Evolutionary conservation across 2,888 invertebrate species (phyloP), one percentile per base, ranked within the genome.

Genomic region (Acrobasis repandana): DNA sequence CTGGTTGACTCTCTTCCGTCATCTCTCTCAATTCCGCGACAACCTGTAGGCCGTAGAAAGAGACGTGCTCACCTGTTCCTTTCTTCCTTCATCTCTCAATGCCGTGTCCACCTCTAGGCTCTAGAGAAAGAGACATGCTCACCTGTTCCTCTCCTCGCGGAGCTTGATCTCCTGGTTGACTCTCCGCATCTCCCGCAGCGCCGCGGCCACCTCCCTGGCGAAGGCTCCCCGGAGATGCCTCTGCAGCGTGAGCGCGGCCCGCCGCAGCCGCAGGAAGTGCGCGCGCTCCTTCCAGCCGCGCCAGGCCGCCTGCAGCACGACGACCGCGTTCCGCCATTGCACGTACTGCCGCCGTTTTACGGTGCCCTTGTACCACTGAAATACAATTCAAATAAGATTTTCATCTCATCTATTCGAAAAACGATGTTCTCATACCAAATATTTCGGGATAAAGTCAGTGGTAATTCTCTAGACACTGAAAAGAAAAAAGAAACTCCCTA

Each of bases 131-230:
- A n/a, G n/a, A n/a, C n/a, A 8, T 43, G 20, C 57, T 11, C 36
- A 89, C 91, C 90, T 90, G 76, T 90, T 90, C 65, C 91, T 79
- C 69, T 91, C 94, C 76, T 97, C 96, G 15, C 96, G 90, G 69
- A 96, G 95, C 65, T 96, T 93, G 94, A 97, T 97, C 90, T 97
- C 97, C 77, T 96, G 95, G 82, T 97, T 97, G 61, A 97, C 96
- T 28, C 96, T 89, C 68, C 95, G 93, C 97, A 98, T 97, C 90
- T 98, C 97, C 8, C 97, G 87, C 65, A 98, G 83, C 0, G 98
- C 97, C 0, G 96, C 93, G 0, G 97, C 97, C 63, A 95, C 97
- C 88, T 98, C 97, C 66, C 98, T 90, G 0, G 97, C 98, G 88
- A 98, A 98, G 72, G 97, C 97, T 3, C 98, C 98, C 10, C 98